Conservation (phyloP, 2,888 invertebrate species). For the Lissonota sp. region DNA sequence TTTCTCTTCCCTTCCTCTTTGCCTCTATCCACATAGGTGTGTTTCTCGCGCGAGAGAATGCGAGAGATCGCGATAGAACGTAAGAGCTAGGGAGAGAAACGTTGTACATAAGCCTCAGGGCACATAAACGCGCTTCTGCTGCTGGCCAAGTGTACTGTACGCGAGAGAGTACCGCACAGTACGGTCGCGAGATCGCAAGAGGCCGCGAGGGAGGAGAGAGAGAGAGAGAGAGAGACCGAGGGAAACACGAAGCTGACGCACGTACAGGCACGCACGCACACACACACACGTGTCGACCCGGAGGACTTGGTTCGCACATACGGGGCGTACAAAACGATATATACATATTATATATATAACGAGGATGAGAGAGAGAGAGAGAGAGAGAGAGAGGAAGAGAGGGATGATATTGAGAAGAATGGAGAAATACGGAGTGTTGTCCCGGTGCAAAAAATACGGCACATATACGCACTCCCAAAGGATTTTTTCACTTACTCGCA, state of each 20-base stretch:
- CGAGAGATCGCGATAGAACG: conserved; percentile 4
- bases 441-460: conserved; percentile 45
- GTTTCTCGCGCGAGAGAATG: conserved; percentile 61
- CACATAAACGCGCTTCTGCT: conserved; percentile 60
- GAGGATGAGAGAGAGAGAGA: conserved; percentile 49
- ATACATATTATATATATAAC: conserved; percentile 38
- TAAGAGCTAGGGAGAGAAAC: conserved; percentile 36
- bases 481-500: conserved; percentile 13
- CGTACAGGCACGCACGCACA: conserved; percentile 41
- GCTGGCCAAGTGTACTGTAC: conserved; percentile 53
- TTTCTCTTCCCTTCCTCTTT: conserved; percentile 33
- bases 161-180: conserved; percentile 56
- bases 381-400: conserved; percentile 3
- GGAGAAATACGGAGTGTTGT: conserved; percentile 59
- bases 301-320: conserved; percentile 75
- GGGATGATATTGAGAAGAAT: conserved; percentile 35
- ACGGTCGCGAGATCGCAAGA: conserved; percentile 63
- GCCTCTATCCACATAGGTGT: conserved; percentile 58
- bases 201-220: conserved; percentile 51
- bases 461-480: neutral
- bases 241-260: conserved; percentile 59
- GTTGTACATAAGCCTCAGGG: conserved; percentile 65
- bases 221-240: conserved; percentile 49
- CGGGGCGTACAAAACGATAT: conserved; percentile 38
- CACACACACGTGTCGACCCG: conserved; percentile 64